Conservation (phyloP, 2,113 vertebrate species). For the Zapornia atra region DNA sequence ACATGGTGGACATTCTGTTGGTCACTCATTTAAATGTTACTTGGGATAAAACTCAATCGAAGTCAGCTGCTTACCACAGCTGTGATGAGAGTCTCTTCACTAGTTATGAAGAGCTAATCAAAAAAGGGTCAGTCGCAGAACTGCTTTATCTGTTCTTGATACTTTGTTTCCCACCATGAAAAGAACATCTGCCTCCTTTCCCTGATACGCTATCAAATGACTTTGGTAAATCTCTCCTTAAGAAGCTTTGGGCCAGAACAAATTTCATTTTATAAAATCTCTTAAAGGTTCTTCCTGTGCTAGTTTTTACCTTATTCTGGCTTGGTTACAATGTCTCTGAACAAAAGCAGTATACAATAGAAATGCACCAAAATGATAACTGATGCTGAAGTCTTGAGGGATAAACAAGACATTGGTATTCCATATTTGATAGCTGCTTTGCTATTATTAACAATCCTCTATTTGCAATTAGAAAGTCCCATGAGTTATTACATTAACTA, state of each 20-base stretch:
- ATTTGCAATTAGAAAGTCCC: background rate
- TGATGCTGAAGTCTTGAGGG: background rate
- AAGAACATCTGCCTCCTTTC: background rate
- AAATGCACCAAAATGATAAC: background rate
- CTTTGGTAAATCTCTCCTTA: background rate
- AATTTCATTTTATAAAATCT: background rate
- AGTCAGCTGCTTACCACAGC: background rate
- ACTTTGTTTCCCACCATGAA: background rate
- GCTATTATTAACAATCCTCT: background rate
- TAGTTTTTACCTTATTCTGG: background rate
- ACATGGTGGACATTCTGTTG: accelerated
- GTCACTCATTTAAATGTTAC: background rate
- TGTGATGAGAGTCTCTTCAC: background rate
- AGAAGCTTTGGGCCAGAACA: background rate
- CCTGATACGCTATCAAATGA: background rate
- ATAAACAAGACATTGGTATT: background rate
- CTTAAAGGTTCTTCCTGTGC: background rate
- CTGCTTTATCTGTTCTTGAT: background rate
- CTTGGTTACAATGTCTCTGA: background rate
- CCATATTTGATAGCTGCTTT: background rate
- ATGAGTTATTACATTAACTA: background rate
- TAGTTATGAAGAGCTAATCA: background rate
- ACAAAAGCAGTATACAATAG: background rate
- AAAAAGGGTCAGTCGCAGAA: background rate
- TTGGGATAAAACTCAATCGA: background rate